Conservation (phyloP, 2,797 vertebrate genomes). For the Yasuhikotakia modesta region DNA sequence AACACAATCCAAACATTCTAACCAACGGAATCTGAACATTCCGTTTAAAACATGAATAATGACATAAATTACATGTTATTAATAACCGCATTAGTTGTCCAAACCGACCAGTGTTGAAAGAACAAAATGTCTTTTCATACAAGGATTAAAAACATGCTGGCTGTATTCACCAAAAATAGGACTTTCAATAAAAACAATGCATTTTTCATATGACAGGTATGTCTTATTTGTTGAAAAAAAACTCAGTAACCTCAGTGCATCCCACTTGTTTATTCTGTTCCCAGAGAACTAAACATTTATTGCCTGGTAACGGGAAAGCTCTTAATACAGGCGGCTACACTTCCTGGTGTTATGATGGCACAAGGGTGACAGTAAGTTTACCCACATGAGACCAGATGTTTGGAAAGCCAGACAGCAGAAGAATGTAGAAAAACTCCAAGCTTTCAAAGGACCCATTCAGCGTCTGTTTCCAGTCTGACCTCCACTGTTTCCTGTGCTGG, state of each 20-base stretch:
- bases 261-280: not conserved
- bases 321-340: not conserved
- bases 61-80: too few species aligned
- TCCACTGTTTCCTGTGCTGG: constrained; percentile 26
- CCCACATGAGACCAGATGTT: constrained; percentile 21
- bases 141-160: not conserved
- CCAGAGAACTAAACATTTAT: not conserved
- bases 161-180: not conserved
- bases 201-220: not conserved
- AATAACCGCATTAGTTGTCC: too few species aligned
- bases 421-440: constrained; percentile 20
- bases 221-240: not conserved
- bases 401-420: constrained; percentile 3
- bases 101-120: too few species aligned
- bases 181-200: too few species aligned
- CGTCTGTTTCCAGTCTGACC: constrained; percentile 9
- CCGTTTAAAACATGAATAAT: too few species aligned
- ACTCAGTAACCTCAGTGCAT: not conserved
- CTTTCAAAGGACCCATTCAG: constrained; percentile 18
- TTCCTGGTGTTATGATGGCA: constrained; percentile 2
- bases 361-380: constrained; percentile 1
- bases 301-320: not conserved
- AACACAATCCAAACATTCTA: not conserved
- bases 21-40: too few species aligned
- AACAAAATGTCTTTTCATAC: not conserved